These are phyloP conservation scores for Oreortyx pictus DNA, from an alignment of 2,797 vertebrate species.

Conservation along the genomic window DNA sequence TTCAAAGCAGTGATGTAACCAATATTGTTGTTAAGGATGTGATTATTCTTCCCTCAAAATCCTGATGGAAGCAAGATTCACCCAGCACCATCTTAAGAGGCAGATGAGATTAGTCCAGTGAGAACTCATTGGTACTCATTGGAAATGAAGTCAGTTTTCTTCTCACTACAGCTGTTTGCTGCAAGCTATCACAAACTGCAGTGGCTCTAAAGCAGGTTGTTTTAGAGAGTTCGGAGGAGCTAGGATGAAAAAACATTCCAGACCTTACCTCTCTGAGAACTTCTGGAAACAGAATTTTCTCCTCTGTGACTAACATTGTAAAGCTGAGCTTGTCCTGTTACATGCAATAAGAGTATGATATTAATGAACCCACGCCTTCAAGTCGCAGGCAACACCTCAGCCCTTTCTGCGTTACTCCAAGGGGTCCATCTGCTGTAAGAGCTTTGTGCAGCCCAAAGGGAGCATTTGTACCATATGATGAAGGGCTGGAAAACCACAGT, in stretches of 20 bases:
- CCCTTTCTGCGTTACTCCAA: constrained; percentile 7
- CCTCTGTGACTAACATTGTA: neutral
- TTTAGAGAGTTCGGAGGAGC: neutral
- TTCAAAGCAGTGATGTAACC: neutral
- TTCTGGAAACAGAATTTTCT: neutral
- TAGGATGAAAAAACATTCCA: neutral
- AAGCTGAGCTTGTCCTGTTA: neutral
- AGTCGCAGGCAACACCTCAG: neutral
- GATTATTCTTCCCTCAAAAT: neutral
- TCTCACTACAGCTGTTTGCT: fast-evolving
- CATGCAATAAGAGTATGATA: neutral
- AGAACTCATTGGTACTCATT: neutral
- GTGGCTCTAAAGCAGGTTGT: neutral
- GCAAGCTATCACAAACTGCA: neutral
- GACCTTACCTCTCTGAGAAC: neutral
- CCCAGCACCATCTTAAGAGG: neutral
- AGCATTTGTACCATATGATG: constrained; percentile 27
- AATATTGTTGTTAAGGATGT: fast-evolving
- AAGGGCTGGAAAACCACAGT: constrained; percentile 24
- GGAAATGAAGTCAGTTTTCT: neutral
- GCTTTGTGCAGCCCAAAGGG: constrained; percentile 21
- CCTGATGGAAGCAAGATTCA: neutral
- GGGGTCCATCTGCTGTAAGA: neutral
- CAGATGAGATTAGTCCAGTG: neutral
- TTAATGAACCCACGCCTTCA: neutral